Conservation (phyloP, 2,113 vertebrate genomes). For the Apaloderma vittatum region DNA sequence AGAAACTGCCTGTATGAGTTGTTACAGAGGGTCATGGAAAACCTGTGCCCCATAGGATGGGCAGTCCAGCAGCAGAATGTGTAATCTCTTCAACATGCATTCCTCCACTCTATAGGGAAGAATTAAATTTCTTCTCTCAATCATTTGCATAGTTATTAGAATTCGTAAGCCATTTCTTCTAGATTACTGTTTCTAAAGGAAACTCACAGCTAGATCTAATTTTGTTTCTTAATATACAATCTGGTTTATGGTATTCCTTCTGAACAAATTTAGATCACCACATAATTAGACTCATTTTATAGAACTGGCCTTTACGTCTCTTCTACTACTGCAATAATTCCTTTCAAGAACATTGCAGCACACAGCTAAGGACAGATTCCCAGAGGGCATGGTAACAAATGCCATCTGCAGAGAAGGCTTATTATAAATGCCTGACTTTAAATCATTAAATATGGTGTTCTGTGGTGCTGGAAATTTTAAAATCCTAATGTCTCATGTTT, state of each 20-base stretch:
- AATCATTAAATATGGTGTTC: neutral
- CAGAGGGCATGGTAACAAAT: neutral
- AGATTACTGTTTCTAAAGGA: constrained; percentile 2
- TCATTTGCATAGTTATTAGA: neutral
- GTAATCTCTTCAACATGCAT: neutral
- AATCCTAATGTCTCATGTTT: neutral
- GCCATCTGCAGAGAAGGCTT: neutral
- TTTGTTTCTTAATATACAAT: neutral
- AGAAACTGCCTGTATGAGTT: neutral
- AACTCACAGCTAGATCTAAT: neutral
- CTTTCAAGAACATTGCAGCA: neutral
- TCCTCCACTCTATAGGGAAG: neutral
- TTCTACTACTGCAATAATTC: neutral
- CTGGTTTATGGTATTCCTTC: neutral
- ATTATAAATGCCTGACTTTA: neutral
- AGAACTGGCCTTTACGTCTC: neutral
- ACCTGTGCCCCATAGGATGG: neutral
- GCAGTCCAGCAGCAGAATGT: neutral
- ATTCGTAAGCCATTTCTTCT: neutral
- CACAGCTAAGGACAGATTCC: neutral
- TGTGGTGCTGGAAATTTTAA: neutral
- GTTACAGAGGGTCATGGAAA: neutral
- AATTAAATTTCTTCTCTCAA: neutral
- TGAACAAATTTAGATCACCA: neutral
- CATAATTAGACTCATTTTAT: neutral